A percentile compares a stretch with the other conserved stretches of the same genome.
Conservation (phyloP, 2,888 invertebrate genomes). For the Amblyteles armatorius region DNA sequence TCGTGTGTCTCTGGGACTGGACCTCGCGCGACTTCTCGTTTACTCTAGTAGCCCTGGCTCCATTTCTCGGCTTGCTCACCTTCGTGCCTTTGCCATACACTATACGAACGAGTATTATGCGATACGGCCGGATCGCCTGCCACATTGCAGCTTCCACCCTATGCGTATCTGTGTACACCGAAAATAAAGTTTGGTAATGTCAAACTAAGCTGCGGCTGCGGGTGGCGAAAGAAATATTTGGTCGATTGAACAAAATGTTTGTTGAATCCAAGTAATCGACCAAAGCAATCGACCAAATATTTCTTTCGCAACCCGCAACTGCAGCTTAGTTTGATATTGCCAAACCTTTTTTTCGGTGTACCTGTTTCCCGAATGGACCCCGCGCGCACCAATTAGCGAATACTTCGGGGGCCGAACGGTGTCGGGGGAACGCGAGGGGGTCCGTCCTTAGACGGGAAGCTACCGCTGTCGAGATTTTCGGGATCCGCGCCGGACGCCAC, state of each 20-base stretch:
- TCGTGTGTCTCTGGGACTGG: constrained; percentile 50
- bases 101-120: constrained; percentile 22
- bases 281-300: too few species aligned
- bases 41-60: constrained; percentile 32
- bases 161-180: constrained; percentile 49
- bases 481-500: constrained; percentile 12
- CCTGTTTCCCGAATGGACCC: constrained; percentile 60
- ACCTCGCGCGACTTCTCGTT: constrained; percentile 49
- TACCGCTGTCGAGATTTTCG: constrained; percentile 38
- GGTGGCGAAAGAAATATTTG: too few species aligned
- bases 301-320: too few species aligned
- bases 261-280: too few species aligned
- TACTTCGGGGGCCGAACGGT: constrained; percentile 79
- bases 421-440: constrained; percentile 67
- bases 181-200: too few species aligned
- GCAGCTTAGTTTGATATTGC: too few species aligned
- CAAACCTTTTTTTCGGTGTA: not conserved
- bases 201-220: too few species aligned
- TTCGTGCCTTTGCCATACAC: constrained; percentile 26
- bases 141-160: constrained; percentile 51
- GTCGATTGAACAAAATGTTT: too few species aligned
- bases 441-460: constrained; percentile 17
- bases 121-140: constrained; percentile 25
- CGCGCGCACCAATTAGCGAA: constrained; percentile 83
- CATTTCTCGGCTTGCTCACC: constrained; percentile 45